Conservation (phyloP, 2,797 vertebrate genomes). For the Synaphobranchus kaupii region DNA sequence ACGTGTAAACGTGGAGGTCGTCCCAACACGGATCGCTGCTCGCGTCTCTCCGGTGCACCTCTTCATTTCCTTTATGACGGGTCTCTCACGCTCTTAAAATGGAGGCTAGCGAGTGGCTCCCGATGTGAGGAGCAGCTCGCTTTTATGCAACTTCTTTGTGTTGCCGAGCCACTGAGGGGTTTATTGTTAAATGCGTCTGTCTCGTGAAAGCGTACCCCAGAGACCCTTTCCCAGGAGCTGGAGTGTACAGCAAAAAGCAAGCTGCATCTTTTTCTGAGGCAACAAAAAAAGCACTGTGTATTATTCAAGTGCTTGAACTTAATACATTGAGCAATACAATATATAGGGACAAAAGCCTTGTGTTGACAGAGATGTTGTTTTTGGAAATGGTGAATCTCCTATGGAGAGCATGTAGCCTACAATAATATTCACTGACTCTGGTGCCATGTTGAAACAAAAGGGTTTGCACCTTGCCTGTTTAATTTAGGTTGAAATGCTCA, state of each 20-base stretch:
- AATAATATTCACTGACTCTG: conserved; percentile 41
- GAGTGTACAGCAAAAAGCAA: conserved; percentile 34
- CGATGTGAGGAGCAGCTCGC: neutral
- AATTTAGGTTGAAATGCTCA: conserved; percentile 62
- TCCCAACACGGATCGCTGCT: neutral
- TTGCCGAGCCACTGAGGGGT: neutral
- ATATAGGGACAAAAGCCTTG: conserved; percentile 45
- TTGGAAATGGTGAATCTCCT: conserved; percentile 56
- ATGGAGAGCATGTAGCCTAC: conserved; percentile 57
- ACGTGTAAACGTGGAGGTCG: neutral
- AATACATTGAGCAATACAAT: conserved; percentile 62
- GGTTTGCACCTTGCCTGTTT: conserved; percentile 57
- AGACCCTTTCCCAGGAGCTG: conserved; percentile 14
- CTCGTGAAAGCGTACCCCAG: neutral
- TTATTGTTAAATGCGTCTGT: conserved; percentile 22
- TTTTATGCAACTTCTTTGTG: conserved; percentile 1
- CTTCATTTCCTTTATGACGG: neutral
- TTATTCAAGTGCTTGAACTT: conserved; percentile 50
- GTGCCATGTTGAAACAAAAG: conserved; percentile 41
- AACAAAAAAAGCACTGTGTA: conserved; percentile 46
- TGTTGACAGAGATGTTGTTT: conserved; percentile 32
- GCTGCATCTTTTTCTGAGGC: conserved; percentile 35
- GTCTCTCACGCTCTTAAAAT: neutral
- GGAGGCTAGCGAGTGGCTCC: neutral
- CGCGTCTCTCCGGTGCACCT: neutral